Conservation (phyloP, 1,140 invertebrate genomes). For the Limonius californicus region DNA sequence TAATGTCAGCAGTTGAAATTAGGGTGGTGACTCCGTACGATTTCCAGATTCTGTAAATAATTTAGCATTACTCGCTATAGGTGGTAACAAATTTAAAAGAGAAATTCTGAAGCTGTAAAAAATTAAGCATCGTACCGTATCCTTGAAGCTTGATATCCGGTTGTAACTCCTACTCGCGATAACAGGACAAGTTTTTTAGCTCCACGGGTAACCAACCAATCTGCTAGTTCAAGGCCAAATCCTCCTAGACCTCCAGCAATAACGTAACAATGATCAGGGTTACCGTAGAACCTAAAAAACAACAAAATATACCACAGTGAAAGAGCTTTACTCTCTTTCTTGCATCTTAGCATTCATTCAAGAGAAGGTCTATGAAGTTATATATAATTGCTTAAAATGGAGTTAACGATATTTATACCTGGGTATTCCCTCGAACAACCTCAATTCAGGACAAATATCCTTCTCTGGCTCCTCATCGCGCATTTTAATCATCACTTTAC, state of each 20-base stretch:
- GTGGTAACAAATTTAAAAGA: too few species aligned
- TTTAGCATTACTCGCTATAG: too few species aligned
- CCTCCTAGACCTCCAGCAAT: conserved; percentile 79
- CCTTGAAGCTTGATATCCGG: conserved; percentile 72
- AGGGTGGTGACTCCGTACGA: conserved; percentile 58
- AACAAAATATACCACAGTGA: too few species aligned
- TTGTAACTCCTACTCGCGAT: conserved; percentile 71
- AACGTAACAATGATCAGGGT: conserved; percentile 54
- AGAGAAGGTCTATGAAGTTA: too few species aligned
- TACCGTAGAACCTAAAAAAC: conserved; percentile 31
- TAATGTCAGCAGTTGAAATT: conserved; percentile 63
- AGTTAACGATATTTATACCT: not conserved
- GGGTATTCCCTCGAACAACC: not conserved
- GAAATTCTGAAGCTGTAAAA: too few species aligned
- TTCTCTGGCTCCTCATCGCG: conserved; percentile 49
- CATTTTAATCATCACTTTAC: conserved; percentile 74
- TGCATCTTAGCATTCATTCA: too few species aligned
- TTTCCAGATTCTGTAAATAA: conserved; percentile 59
- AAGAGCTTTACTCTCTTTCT: not conserved
- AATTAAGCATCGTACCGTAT: too few species aligned
- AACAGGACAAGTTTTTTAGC: conserved; percentile 75
- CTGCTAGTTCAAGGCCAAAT: conserved; percentile 85
- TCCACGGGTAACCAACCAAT: conserved; percentile 81
- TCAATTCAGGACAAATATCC: not conserved
- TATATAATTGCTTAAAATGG: too few species aligned